Base-by-base conservation (phyloP, 2,888 invertebrate species). In the Andrena fulva region DNA sequence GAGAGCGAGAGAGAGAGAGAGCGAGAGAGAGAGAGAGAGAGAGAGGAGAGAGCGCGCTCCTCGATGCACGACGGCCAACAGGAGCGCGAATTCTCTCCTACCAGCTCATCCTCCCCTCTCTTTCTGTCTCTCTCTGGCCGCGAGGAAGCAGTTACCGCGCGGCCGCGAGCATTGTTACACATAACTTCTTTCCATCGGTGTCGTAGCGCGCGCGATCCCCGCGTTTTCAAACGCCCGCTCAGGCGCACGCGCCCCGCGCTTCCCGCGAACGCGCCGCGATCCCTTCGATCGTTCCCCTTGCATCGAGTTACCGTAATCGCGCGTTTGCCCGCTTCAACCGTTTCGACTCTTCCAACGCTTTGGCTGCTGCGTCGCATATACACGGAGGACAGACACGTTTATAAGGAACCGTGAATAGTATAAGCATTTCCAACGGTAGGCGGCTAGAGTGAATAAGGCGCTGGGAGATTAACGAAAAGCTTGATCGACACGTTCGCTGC, bases 151-250 rank as follows among this genome's bases (percentile, higher is more conserved):
- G 77, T 89, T 89, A 87, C 81, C 77, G 80, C 66, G 83, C 75
- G 31, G 64, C 82, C 59, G 77, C 73, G 85, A 77, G 84, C 87
- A 87, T 88, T 89, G 88, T 88, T 89, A 88, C 87, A 89, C 87
- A 84, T 85, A 85, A 86, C 84, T 87, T 84, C 89, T 87, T 89
- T 84, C 84, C 84, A 79, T 76, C 74, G 77, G 74, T 77, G 83
- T 80, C 69, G 83, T 76, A 85, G 85, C 73, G 80, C 80, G 66
- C 42, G 79, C 85, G 80, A 81, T 80, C 80, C 79, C 70, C 83
- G 82, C 83, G 82, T 72, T 80, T 82, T 80, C 72, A 86, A 67
- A 82, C 77, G 79, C 81, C 75, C 87, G 83, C 82, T 78, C 72
- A 82, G 69, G 83, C 78, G 79, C 83, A 71, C 87, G 83, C 80